These are phyloP conservation scores for Setipinna tenuifilis DNA, from an alignment of 2,797 vertebrate genomes.

Conservation along the genomic window DNA sequence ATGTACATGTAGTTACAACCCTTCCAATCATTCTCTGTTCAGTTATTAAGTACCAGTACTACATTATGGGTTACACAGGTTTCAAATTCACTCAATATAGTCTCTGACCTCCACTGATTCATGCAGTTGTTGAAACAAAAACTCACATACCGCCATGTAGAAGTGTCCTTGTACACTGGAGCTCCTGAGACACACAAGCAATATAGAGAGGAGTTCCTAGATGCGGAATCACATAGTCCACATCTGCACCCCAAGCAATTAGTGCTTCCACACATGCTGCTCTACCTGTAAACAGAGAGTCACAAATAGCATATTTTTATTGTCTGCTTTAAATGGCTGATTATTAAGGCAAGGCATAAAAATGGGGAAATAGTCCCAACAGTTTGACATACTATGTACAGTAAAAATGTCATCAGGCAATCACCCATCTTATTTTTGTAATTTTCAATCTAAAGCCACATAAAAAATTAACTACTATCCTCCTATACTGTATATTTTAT, in stretches of 20 bases:
- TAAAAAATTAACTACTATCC: no score
- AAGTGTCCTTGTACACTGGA: constrained; percentile 81
- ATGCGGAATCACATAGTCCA: constrained; percentile 85
- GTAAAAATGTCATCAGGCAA: neutral
- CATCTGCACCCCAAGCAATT: constrained; percentile 83
- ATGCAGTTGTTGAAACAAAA: neutral
- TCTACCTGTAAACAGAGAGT: constrained; percentile 70
- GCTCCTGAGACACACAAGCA: constrained; percentile 81
- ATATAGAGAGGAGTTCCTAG: constrained; percentile 85
- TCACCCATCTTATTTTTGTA: no score
- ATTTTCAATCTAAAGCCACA: no score
- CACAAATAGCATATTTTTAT: neutral
- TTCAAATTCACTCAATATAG: neutral
- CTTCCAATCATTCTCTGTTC: neutral
- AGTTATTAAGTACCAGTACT: neutral
- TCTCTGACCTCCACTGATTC: neutral
- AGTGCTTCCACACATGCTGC: constrained; percentile 81
- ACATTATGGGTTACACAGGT: neutral
- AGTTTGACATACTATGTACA: neutral
- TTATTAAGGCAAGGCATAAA: neutral
- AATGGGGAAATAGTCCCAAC: neutral
- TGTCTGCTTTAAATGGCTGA: neutral
- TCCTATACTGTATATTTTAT: no score
- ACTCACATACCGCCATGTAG: constrained; percentile 77
- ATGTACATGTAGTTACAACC: neutral